Evolutionary conservation across 2,888 invertebrate species (phyloP).

Genomic region (Bhutanitis thaidina): DNA sequence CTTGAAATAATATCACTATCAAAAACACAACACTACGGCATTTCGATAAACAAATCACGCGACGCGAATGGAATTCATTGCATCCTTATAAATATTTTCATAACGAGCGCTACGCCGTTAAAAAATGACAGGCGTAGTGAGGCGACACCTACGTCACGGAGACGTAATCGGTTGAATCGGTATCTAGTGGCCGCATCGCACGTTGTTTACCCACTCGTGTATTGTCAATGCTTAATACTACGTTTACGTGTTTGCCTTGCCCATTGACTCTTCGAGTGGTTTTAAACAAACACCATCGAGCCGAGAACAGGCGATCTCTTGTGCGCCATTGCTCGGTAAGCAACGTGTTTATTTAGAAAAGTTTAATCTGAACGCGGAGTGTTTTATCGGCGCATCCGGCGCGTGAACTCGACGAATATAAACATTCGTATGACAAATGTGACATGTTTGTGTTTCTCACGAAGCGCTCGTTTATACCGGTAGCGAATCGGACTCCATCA

Average conservation of each 20-base stretch:
- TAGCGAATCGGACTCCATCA: conserved; percentile 26
- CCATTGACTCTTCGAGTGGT: conserved; percentile 63
- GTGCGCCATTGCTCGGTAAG: conserved; percentile 53
- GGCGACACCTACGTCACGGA: conserved; percentile 34
- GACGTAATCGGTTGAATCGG: conserved; percentile 20
- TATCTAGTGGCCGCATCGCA: conserved; percentile 24
- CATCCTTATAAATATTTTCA: conserved; percentile 15
- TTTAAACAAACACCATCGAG: conserved; percentile 65
- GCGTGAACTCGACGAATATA: conserved; percentile 33
- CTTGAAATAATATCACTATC: neutral
- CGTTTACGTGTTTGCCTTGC: conserved; percentile 54
- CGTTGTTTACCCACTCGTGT: conserved; percentile 42
- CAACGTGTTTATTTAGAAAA: conserved; percentile 64
- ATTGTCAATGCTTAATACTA: conserved; percentile 57
- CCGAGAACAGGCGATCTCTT: conserved; percentile 49
- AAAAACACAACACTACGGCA: neutral
- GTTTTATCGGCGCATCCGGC: conserved; percentile 66
- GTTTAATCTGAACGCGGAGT: conserved; percentile 58
- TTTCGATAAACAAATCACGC: conserved; percentile 5
- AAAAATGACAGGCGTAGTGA: conserved; percentile 27
- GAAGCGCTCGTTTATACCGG: conserved; percentile 24
- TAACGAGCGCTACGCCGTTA: conserved; percentile 2
- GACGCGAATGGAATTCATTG: neutral
- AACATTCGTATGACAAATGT: conserved; percentile 37
- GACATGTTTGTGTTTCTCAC: conserved; percentile 60